A percentile compares a stretch with the other conserved stretches of the same genome.
phyloP scores from a whole-genome alignment of 2,797 vertebrate genomes.

The Rhinogobio ventralis region DNA sequence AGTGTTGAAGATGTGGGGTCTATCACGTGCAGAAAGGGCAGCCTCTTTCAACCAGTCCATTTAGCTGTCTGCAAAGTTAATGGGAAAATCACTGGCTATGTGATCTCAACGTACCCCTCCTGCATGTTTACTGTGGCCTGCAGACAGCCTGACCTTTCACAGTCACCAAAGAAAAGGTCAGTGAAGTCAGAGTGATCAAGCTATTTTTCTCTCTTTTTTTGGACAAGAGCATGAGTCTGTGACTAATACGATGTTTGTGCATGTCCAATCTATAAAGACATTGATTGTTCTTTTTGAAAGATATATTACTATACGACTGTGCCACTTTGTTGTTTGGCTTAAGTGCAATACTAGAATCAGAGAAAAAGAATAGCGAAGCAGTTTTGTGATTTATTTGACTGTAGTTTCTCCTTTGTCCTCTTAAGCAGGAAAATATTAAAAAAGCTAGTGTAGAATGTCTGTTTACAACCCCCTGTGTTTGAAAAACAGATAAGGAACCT shows the following conservation, averaged over 20 bases:
- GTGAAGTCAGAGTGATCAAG: slow-evolving; percentile 7
- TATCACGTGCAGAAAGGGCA: background rate
- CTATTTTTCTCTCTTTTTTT: background rate
- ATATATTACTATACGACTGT: background rate
- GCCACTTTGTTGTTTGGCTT: background rate
- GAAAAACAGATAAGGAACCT: slow-evolving; percentile 29
- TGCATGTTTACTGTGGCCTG: slow-evolving; percentile 16
- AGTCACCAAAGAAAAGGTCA: slow-evolving; percentile 52
- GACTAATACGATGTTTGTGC: slow-evolving; percentile 7
- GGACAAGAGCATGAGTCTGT: background rate
- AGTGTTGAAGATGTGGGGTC: slow-evolving; percentile 7
- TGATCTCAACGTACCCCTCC: slow-evolving; percentile 14
- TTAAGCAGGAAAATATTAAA: slow-evolving; percentile 1
- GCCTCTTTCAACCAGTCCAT: background rate
- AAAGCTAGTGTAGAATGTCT: background rate
- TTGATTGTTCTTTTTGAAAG: slow-evolving; percentile 15
- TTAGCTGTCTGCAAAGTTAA: slow-evolving; percentile 20
- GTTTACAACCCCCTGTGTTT: background rate
- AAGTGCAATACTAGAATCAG: background rate
- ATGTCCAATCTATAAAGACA: background rate
- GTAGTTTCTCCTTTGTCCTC: background rate
- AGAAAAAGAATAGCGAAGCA: background rate
- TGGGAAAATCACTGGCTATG: slow-evolving; percentile 9
- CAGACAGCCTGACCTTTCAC: slow-evolving; percentile 44
- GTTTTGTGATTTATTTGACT: slow-evolving; percentile 7